phyloP scores from a whole-genome alignment of 2,888 invertebrate genomes.

The Lysandra coridon region DNA sequence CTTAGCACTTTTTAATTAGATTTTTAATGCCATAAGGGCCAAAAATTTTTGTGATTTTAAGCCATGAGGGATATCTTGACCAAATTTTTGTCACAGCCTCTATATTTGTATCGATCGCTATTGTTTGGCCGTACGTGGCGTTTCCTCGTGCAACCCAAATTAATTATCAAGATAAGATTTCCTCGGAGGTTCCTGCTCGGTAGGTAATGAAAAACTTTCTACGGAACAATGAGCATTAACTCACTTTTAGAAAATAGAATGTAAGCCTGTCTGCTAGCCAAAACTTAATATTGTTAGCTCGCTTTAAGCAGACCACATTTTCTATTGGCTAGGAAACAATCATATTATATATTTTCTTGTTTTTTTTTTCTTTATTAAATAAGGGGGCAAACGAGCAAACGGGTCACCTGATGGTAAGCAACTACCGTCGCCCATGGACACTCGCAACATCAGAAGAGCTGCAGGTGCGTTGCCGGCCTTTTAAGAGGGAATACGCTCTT shows the following conservation, averaged over 20 bases:
- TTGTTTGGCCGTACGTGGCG: not conserved
- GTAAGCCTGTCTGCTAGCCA: not conserved
- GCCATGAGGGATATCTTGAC: not conserved
- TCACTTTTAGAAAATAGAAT: not conserved
- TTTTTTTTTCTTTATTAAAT: too few relatives aligned
- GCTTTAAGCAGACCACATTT: too few relatives aligned
- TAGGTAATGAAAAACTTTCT: not conserved
- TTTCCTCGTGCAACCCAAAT: conserved; percentile 5
- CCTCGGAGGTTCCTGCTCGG: not conserved
- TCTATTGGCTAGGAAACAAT: not conserved
- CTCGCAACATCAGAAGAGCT: too few relatives aligned
- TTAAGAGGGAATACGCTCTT: too few relatives aligned
- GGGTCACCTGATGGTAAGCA: too few relatives aligned
- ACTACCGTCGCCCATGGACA: too few relatives aligned
- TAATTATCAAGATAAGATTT: conserved; percentile 14
- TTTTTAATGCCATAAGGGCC: too few relatives aligned
- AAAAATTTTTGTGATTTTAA: too few relatives aligned
- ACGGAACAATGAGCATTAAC: not conserved
- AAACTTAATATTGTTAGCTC: not conserved
- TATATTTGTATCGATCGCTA: not conserved
- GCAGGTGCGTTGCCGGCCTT: too few relatives aligned
- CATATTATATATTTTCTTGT: not conserved
- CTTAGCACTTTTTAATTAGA: too few relatives aligned
- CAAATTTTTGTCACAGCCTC: not conserved
- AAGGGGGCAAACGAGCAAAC: too few relatives aligned